A percentile compares a stretch with the other conserved stretches of the same genome.
Conservation (phyloP, 2,113 vertebrate species). For the Myiagra hebetior region DNA sequence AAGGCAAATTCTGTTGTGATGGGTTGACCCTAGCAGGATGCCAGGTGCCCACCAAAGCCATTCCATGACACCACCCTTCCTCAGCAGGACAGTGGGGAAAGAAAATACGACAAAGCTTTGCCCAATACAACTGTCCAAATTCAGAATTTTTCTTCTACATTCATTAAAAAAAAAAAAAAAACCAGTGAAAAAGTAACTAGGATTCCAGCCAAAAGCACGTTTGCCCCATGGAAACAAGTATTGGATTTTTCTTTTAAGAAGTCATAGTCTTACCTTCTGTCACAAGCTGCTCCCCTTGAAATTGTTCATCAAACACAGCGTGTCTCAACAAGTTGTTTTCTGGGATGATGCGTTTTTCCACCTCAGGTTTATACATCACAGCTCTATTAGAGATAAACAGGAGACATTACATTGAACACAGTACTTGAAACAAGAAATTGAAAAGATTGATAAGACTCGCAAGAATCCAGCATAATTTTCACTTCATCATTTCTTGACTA, state of each 20-base stretch:
- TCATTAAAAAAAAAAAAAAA: not conserved
- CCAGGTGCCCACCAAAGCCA: not conserved
- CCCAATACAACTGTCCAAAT: not conserved
- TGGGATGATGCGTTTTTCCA: constrained; percentile 74
- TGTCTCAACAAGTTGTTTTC: constrained; percentile 80
- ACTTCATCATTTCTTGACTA: not conserved
- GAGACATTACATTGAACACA: not conserved
- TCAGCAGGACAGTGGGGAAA: not conserved
- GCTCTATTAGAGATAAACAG: constrained; percentile 47
- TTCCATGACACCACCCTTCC: not conserved
- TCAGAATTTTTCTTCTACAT: not conserved
- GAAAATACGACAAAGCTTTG: not conserved
- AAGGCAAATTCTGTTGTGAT: not conserved
- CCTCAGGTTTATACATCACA: constrained; percentile 71
- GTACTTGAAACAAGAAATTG: not conserved
- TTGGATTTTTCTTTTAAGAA: not conserved
- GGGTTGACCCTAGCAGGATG: not conserved
- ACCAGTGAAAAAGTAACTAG: not conserved
- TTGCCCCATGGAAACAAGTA: not conserved
- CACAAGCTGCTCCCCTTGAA: constrained; percentile 83
- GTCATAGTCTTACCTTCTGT: constrained; percentile 77
- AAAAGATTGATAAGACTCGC: fast-evolving
- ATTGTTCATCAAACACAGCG: constrained; percentile 83
- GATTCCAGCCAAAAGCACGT: not conserved
- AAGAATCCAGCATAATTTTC: not conserved